Evolutionary conservation across 1,140 invertebrate genomes (phyloP), one percentile per base, ranked within the genome.

Genomic region (Spodoptera litura): DNA sequence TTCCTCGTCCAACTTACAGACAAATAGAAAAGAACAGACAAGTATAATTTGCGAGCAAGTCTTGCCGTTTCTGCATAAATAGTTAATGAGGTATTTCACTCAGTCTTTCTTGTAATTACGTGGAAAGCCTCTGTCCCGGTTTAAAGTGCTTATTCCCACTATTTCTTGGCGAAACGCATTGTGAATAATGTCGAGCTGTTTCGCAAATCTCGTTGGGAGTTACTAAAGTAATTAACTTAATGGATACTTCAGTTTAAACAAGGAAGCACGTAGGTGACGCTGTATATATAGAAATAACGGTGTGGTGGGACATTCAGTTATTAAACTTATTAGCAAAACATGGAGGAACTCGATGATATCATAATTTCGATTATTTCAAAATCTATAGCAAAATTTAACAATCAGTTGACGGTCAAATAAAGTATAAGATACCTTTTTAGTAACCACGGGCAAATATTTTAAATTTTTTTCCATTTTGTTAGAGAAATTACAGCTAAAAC

Each of bases 401-500:
- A 35, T 74, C 49, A 31, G 0, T 74, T 61, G 10, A 31, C 49
- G 10, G 72, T 13, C 55, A 66, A 59, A 58, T 68, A 68, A 68
- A 68, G 70, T 38, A 78, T 56, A 68, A 59, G 10, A 52, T 55
- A 25, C 12, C 52, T 78, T 56, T 25, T n/a, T 78, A 44, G 20
- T 49, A 78, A 55, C 20, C 12, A 49, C 75, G 13, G 38, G 58
- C 31, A 74, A 61, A 74, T 31, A 61, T 51, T 15, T 61, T 70
- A 11, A 74, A 61, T 61, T 31, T 61, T 59, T 15, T 61, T 70
- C 12, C 27, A 55, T 78, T 44, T 58, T 58, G 51, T 68, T 55
- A 78, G 62, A 70, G 49, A 38, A 68, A 68, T 74, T n/a, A 74
- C 56, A 74, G 56, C 72, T 74, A 31, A 74, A 74, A 74, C 56